phyloP scores from a whole-genome alignment of 2,113 vertebrate genomes.

The Chloebia gouldiae region DNA sequence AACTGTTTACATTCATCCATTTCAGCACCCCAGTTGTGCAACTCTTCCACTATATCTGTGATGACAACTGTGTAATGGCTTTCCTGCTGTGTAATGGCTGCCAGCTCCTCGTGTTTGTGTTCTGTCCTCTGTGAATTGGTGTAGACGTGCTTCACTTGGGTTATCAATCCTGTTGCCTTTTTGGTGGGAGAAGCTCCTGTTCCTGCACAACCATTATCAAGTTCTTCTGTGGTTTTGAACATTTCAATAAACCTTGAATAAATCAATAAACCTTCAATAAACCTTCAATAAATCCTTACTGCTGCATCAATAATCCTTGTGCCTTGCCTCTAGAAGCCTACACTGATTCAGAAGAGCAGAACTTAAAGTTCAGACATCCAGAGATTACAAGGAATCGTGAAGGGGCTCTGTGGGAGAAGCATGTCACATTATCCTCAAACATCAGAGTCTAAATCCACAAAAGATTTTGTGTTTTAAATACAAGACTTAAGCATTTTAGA shows the following conservation, averaged over 20 bases:
- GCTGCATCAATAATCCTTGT: neutral
- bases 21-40: neutral
- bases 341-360: neutral
- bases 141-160: accelerated
- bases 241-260: too few species aligned
- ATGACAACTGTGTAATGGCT: neutral
- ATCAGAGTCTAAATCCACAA: neutral
- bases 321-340: neutral
- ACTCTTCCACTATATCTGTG: neutral
- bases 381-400: neutral
- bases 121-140: neutral
- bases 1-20: neutral
- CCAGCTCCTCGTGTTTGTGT: neutral
- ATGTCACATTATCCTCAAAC: neutral
- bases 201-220: neutral
- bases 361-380: neutral
- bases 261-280: neutral
- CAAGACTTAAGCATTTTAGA: neutral
- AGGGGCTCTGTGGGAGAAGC: neutral
- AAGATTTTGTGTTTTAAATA: neutral
- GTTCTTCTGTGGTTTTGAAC: neutral
- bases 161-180: neutral
- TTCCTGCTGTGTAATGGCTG: neutral
- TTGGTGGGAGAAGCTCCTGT: neutral
- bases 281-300: neutral